phyloP scores from a whole-genome alignment of 2,888 invertebrate species.

The Neoscelio sp. region DNA sequence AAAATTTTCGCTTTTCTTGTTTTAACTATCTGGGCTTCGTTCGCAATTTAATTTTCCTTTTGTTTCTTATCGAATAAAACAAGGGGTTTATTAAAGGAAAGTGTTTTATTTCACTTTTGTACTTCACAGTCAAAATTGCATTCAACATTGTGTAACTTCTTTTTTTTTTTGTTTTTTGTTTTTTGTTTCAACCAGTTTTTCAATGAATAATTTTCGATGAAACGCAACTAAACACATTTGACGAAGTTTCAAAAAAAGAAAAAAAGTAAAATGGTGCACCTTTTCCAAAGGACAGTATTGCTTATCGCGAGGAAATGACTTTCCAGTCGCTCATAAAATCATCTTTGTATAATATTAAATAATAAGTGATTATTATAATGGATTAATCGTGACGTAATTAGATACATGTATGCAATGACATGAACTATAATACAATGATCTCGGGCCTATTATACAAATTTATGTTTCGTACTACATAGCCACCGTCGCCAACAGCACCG shows the following conservation, averaged over 20 bases:
- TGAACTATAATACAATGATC: constrained; percentile 82
- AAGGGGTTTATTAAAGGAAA: constrained; percentile 46
- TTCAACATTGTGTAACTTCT: constrained; percentile 45
- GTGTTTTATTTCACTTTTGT: constrained; percentile 64
- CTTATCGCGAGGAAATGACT: constrained; percentile 37
- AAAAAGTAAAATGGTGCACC: constrained; percentile 27
- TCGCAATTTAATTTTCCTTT: too few relatives aligned
- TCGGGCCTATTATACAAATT: constrained; percentile 78
- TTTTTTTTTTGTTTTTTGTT: background rate
- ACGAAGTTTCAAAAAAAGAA: constrained; percentile 14
- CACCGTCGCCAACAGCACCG: constrained; percentile 97
- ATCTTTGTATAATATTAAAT: constrained; percentile 75
- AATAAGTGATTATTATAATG: constrained; percentile 75
- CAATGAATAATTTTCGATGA: background rate
- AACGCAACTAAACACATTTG: constrained; percentile 15
- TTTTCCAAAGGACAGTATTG: constrained; percentile 31
- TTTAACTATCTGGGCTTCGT: too few relatives aligned
- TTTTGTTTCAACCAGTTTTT: constrained; percentile 33
- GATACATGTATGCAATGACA: constrained; percentile 80
- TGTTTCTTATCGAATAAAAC: constrained; percentile 3
- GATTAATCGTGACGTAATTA: constrained; percentile 77
- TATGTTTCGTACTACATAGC: constrained; percentile 83
- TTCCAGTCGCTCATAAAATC: constrained; percentile 73
- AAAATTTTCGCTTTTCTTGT: too few relatives aligned
- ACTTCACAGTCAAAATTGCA: constrained; percentile 60